phyloP scores from a whole-genome alignment of 92 coral and sea anemone genomes.

The Zoanthus sociatus region DNA sequence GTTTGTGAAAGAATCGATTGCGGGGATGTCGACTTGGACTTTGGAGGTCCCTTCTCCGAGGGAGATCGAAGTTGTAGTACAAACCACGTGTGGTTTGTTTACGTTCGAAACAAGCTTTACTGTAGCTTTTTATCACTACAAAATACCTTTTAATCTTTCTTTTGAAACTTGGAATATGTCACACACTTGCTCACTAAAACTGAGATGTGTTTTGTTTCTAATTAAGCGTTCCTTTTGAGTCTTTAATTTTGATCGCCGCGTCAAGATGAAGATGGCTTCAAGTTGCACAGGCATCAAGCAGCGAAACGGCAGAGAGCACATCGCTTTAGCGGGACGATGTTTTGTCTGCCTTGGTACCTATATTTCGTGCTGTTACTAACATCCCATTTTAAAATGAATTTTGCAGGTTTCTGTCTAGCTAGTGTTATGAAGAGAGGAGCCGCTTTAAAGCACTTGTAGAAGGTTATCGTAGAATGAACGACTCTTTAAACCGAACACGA shows the following conservation, averaged over 20 bases:
- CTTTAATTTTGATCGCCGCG: slow-evolving; percentile 23
- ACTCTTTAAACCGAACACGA: slow-evolving; percentile 78
- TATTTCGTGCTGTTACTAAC: neutral
- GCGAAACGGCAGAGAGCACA: slow-evolving; percentile 41
- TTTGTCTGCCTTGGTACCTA: slow-evolving; percentile 21
- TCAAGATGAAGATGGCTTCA: neutral
- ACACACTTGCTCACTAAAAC: neutral
- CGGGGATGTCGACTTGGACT: slow-evolving; percentile 13
- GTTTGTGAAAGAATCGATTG: slow-evolving; percentile 11
- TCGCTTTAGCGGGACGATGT: slow-evolving; percentile 34
- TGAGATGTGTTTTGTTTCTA: slow-evolving; percentile 1
- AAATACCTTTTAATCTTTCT: neutral
- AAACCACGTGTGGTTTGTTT: slow-evolving; percentile 96
- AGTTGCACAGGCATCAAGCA: slow-evolving; percentile 43
- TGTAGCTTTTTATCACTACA: slow-evolving; percentile 13
- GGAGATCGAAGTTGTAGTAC: slow-evolving; percentile 47
- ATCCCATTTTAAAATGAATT: neutral
- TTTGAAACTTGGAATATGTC: neutral
- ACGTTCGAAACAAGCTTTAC: slow-evolving; percentile 71
- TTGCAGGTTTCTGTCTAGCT: slow-evolving; percentile 21
- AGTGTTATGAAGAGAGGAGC: slow-evolving; percentile 47
- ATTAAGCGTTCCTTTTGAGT: slow-evolving; percentile 21
- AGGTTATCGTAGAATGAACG: slow-evolving; percentile 95
- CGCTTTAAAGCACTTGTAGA: slow-evolving; percentile 43
- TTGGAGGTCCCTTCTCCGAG: slow-evolving; percentile 32